Conservation (phyloP, 2,888 invertebrate genomes). For the Limnephilus auricula region DNA sequence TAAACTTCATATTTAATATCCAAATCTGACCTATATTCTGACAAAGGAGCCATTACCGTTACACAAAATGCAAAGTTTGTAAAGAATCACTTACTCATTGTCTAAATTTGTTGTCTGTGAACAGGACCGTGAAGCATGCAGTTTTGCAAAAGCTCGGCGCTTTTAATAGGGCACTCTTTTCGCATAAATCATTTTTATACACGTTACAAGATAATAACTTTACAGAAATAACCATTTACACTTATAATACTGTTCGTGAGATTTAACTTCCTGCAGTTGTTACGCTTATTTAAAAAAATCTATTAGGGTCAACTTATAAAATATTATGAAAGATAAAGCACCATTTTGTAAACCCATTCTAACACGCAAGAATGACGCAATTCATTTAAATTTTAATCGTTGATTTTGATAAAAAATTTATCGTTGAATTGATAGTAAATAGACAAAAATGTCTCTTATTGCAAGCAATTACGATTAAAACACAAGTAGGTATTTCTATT, state of each 20-base stretch:
- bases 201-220: background rate
- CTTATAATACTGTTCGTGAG: background rate
- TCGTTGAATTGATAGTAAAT: too few species aligned
- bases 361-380: too few species aligned
- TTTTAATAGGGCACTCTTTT: background rate
- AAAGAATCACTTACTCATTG: background rate
- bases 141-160: background rate
- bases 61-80: background rate
- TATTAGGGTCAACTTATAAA: too few species aligned
- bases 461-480: too few species aligned
- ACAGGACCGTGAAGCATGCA: background rate
- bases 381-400: too few species aligned
- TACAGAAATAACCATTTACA: background rate
- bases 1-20: background rate
- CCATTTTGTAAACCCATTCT: too few species aligned
- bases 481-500: too few species aligned
- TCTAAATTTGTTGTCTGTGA: background rate
- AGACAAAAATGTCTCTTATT: too few species aligned
- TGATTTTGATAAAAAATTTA: too few species aligned
- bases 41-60: background rate
- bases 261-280: background rate
- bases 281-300: background rate
- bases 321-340: too few species aligned
- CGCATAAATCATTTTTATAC: background rate
- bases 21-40: background rate